Conservation (phyloP, 2,113 vertebrate genomes). For the Eurypyga helias region DNA sequence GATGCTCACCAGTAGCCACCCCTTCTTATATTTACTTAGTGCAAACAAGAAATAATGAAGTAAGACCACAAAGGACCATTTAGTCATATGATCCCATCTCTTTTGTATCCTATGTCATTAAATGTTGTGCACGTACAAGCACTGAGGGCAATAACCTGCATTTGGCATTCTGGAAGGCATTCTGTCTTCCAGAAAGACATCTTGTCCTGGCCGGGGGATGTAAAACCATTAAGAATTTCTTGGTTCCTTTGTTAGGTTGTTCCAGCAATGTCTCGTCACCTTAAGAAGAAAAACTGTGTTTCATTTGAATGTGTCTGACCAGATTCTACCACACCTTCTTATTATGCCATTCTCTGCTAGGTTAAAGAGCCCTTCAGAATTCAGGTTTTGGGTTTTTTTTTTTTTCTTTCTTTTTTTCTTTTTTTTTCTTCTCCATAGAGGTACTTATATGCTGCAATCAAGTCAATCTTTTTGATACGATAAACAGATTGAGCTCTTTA, state of each 20-base stretch:
- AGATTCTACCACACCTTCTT: background rate
- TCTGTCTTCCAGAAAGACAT: background rate
- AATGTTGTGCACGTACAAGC: background rate
- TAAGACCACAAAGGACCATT: background rate
- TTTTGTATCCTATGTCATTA: background rate
- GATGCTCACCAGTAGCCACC: background rate
- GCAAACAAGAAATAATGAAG: background rate
- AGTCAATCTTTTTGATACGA: constrained; percentile 36
- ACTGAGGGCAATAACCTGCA: background rate
- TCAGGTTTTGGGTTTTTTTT: too few relatives aligned
- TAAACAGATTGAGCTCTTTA: constrained; percentile 59
- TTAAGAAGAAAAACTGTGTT: background rate
- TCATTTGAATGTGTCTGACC: constrained; percentile 4
- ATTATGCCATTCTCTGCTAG: background rate
- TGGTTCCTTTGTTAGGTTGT: background rate
- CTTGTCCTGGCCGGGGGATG: background rate
- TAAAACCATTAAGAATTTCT: background rate
- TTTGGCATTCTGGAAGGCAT: too few relatives aligned
- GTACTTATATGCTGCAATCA: constrained; percentile 39
- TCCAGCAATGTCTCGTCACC: background rate
- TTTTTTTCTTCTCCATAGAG: background rate
- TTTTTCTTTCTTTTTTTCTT: too few relatives aligned
- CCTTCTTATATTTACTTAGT: background rate
- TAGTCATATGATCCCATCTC: background rate
- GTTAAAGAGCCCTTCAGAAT: constrained; percentile 52